Evolutionary conservation across 2,113 vertebrate species (phyloP).

Genomic region (Origma solitaria): DNA sequence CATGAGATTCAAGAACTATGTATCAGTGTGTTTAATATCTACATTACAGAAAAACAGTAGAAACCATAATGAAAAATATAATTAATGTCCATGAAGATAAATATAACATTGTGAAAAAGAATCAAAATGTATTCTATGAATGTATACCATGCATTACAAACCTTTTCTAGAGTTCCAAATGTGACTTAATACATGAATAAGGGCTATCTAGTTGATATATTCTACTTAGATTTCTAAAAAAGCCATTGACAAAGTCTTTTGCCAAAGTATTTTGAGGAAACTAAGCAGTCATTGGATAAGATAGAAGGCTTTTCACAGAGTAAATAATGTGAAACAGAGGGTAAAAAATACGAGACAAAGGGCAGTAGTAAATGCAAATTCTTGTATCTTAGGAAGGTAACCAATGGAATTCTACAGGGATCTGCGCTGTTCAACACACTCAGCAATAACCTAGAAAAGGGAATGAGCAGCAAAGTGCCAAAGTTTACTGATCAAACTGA

Average conservation of each 20-base stretch:
- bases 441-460: slow-evolving; percentile 38
- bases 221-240: slow-evolving; percentile 33
- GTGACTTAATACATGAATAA: background rate
- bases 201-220: background rate
- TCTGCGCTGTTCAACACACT: background rate
- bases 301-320: background rate
- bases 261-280: slow-evolving; percentile 29
- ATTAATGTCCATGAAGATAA: background rate
- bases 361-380: background rate
- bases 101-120: background rate
- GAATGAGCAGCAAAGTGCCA: background rate
- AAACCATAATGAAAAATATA: background rate
- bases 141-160: slow-evolving; percentile 17
- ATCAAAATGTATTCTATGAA: background rate
- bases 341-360: background rate
- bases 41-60: background rate
- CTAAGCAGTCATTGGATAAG: background rate
- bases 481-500: background rate
- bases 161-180: slow-evolving; percentile 24
- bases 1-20: background rate
- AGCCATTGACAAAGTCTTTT: background rate
- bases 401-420: background rate
- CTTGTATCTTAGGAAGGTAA: background rate
- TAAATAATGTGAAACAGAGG: background rate
- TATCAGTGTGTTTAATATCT: background rate